Conservation (phyloP, 1,140 invertebrate species). For the Psix sp. region DNA sequence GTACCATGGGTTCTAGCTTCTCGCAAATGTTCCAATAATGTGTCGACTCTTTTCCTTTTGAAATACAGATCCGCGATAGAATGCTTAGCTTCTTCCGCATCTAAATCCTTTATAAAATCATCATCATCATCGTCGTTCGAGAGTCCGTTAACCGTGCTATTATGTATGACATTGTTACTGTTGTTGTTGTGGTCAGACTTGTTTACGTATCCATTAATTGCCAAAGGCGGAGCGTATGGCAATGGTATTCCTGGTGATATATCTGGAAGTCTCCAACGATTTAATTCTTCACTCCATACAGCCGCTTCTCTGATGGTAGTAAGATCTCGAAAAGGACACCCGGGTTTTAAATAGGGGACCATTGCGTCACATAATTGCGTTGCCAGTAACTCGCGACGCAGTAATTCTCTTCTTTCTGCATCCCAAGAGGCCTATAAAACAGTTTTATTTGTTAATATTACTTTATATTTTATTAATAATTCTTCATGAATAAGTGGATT, state of each 20-base stretch:
- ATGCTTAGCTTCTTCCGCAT: conserved; percentile 36
- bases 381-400: conserved; percentile 71
- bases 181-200: conserved; percentile 73
- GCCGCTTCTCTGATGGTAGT: conserved; percentile 66
- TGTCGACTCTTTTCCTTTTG: conserved; percentile 70
- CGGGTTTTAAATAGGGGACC: conserved; percentile 74
- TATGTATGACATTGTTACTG: conserved; percentile 56
- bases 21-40: conserved; percentile 67
- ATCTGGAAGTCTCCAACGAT: conserved; percentile 73
- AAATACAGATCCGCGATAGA: conserved; percentile 71
- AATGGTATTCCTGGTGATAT: conserved; percentile 66
- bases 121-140: conserved; percentile 38
- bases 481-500: no score
- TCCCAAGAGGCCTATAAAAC: conserved; percentile 72
- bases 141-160: conserved; percentile 13
- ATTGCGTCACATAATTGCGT: conserved; percentile 74
- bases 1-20: conserved; percentile 73
- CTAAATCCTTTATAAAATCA: conserved; percentile 52
- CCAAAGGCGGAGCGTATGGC: conserved; percentile 66
- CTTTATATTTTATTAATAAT: no score
- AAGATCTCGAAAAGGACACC: conserved; percentile 74
- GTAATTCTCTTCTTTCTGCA: conserved; percentile 72
- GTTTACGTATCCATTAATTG: conserved; percentile 34
- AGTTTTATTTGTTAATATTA: not conserved
- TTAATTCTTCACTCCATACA: conserved; percentile 74